phyloP scores from a whole-genome alignment of 2,888 invertebrate species.

The Nomada fabriciana region DNA sequence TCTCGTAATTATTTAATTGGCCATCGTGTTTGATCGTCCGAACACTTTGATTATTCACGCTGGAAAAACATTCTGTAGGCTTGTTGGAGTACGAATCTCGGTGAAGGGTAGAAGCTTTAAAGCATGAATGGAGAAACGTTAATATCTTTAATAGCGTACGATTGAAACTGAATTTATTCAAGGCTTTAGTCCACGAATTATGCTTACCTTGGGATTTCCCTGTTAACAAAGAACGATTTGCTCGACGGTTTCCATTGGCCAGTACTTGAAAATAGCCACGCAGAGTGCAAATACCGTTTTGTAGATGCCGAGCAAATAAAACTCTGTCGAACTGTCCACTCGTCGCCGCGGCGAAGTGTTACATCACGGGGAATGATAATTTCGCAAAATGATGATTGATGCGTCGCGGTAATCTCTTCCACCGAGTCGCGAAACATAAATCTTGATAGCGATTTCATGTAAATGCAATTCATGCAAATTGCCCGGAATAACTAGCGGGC shows the following conservation, averaged over 20 bases:
- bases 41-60: conserved; percentile 5
- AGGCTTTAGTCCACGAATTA: not conserved
- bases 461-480: conserved; percentile 53
- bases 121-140: too few species aligned
- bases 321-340: conserved; percentile 16
- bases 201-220: not conserved
- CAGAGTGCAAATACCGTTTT: not conserved
- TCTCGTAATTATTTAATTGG: conserved; percentile 25
- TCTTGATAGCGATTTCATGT: conserved; percentile 53
- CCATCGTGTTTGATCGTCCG: not conserved
- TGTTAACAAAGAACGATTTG: conserved; percentile 12
- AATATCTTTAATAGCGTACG: not conserved
- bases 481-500: conserved; percentile 15
- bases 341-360: conserved; percentile 13
- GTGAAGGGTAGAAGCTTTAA: too few species aligned
- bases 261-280: not conserved
- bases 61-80: not conserved
- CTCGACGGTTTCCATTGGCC: not conserved
- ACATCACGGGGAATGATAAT: conserved; percentile 23
- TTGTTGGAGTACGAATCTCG: not conserved
- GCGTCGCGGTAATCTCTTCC: conserved; percentile 44
- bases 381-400: conserved; percentile 48
- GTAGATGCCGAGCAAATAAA: conserved; percentile 1
- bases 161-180: conserved; percentile 20
- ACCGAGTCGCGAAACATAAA: conserved; percentile 38